Conservation (phyloP, 2,113 vertebrate genomes). For the Notarius lentiginosus region DNA sequence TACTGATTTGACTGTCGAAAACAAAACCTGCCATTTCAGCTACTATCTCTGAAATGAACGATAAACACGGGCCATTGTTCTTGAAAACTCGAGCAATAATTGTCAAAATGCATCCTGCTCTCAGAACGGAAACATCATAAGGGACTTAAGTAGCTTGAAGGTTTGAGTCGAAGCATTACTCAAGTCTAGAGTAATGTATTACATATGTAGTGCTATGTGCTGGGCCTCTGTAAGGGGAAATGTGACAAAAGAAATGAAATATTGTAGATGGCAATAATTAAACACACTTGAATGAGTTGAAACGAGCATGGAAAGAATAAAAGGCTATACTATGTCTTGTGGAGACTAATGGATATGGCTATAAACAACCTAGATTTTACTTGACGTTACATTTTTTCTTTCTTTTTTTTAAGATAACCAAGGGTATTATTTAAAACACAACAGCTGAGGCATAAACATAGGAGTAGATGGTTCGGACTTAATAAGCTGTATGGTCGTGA, state of each 20-base stretch:
- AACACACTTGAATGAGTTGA: slow-evolving; percentile 7
- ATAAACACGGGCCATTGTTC: background rate
- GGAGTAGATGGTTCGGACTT: background rate
- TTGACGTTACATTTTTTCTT: slow-evolving; percentile 29
- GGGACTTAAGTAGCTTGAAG: background rate
- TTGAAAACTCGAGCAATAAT: background rate
- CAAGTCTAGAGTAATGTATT: background rate
- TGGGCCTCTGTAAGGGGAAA: background rate
- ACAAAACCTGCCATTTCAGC: background rate
- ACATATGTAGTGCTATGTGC: background rate
- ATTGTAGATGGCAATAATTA: background rate
- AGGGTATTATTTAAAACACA: background rate
- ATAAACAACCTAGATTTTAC: background rate
- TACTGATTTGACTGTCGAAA: background rate
- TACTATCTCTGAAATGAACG: background rate
- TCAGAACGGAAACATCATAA: background rate
- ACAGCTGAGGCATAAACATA: slow-evolving; percentile 1
- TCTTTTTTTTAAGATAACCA: background rate
- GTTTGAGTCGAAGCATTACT: background rate
- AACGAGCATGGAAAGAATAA: background rate
- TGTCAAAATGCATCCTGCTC: background rate
- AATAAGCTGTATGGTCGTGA: background rate
- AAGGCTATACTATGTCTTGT: background rate
- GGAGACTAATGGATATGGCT: slow-evolving; percentile 27
- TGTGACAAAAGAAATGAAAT: background rate